Evolutionary conservation across 92 coral and sea anemone genomes (phyloP).

Genomic region (Zoanthus solanderi): DNA sequence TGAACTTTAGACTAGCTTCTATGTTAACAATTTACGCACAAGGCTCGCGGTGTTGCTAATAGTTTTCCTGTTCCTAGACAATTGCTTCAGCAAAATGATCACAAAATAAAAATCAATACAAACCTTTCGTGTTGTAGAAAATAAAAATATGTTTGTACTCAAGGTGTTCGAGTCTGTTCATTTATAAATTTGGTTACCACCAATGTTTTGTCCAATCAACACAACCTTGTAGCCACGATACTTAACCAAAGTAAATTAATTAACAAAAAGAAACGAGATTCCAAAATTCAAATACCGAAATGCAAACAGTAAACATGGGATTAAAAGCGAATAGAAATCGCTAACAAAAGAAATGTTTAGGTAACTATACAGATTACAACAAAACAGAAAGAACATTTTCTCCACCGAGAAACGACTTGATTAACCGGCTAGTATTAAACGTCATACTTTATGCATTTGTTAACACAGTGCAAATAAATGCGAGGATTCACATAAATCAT

Average conservation of each 20-base stretch:
- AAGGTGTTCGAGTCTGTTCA: background rate
- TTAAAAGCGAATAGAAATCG: background rate
- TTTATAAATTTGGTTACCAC: background rate
- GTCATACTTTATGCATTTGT: too few species aligned
- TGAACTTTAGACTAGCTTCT: too few species aligned
- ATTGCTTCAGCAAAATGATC: background rate
- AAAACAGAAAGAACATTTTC: background rate
- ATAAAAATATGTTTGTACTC: background rate
- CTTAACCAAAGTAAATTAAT: background rate
- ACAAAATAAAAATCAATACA: background rate
- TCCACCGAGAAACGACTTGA: background rate
- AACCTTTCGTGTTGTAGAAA: conserved; percentile 2
- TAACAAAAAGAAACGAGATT: too few species aligned
- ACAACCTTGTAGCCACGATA: background rate
- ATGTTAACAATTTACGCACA: too few species aligned
- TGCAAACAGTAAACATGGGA: background rate
- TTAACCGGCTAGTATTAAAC: too few species aligned
- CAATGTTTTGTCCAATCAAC: too few species aligned
- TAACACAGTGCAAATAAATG: too few species aligned
- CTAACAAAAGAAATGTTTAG: background rate
- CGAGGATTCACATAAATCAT: too few species aligned
- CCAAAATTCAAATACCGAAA: background rate
- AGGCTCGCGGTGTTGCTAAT: too few species aligned
- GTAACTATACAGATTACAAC: background rate
- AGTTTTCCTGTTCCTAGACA: background rate